A percentile compares a stretch with the other conserved stretches of the same genome.
Evolutionary conservation across 2,888 invertebrate genomes (phyloP).

Genomic region (Cheilosia variabilis): DNA sequence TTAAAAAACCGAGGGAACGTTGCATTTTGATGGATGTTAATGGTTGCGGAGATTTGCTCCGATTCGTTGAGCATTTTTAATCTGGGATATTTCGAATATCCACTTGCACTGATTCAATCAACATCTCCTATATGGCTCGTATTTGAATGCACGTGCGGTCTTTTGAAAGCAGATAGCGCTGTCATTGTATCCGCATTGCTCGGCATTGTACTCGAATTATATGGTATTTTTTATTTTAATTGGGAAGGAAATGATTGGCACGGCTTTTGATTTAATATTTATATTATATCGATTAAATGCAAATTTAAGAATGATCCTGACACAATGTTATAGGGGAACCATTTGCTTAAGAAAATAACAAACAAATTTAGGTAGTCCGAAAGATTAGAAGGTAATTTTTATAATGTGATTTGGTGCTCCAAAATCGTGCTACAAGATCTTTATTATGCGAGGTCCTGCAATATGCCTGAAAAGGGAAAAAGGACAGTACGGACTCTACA

Average conservation of each 20-base stretch:
- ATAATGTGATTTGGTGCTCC: too few species aligned
- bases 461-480: too few species aligned
- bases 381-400: too few species aligned
- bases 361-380: too few species aligned
- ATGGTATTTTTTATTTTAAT: constrained; percentile 5
- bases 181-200: neutral
- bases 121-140: neutral
- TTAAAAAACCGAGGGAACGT: neutral
- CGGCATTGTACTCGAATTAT: neutral
- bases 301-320: too few species aligned
- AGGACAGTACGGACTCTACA: too few species aligned
- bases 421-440: too few species aligned
- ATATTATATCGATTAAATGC: too few species aligned
- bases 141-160: constrained; percentile 13
- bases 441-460: too few species aligned
- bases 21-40: constrained; percentile 56
- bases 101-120: constrained; percentile 16
- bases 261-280: neutral
- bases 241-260: constrained; percentile 10
- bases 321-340: too few species aligned
- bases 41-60: neutral
- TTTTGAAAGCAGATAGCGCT: neutral
- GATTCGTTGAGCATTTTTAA: constrained; percentile 20
- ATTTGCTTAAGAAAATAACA: too few species aligned
- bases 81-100: constrained; percentile 30